Conservation (phyloP, 2,113 vertebrate genomes). For the Chloroceryle aenea region DNA sequence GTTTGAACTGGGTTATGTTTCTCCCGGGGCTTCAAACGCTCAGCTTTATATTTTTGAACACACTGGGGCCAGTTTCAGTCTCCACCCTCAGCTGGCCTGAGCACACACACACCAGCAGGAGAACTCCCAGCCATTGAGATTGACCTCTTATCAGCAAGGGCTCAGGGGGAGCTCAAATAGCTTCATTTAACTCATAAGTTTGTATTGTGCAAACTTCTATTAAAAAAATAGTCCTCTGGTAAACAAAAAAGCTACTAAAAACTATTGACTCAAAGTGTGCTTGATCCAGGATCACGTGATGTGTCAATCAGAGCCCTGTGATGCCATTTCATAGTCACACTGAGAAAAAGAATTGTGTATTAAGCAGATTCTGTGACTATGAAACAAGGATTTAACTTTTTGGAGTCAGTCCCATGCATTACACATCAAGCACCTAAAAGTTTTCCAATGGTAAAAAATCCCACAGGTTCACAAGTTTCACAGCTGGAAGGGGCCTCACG, state of each 20-base stretch:
- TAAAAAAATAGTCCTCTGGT: neutral
- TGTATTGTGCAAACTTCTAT: neutral
- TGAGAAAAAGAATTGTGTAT: neutral
- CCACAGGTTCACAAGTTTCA: neutral
- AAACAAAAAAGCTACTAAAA: neutral
- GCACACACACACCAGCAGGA: neutral
- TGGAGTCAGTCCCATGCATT: neutral
- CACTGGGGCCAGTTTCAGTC: neutral
- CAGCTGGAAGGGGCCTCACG: neutral
- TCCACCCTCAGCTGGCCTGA: neutral
- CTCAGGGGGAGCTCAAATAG: neutral
- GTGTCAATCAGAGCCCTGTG: neutral
- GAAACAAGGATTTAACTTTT: neutral
- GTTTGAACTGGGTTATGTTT: neutral
- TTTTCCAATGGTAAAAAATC: neutral
- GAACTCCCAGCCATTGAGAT: neutral
- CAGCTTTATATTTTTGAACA: neutral
- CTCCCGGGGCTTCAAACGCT: neutral
- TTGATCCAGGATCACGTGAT: neutral
- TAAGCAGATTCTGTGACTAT: neutral
- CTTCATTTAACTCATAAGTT: neutral
- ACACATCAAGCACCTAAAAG: fast-evolving
- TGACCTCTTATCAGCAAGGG: neutral
- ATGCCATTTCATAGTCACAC: neutral
- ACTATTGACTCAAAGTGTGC: neutral